Evolutionary conservation across 2,888 invertebrate species (phyloP), one percentile per base, ranked within the genome.

Genomic region (Lepetodrilus schrolli): DNA sequence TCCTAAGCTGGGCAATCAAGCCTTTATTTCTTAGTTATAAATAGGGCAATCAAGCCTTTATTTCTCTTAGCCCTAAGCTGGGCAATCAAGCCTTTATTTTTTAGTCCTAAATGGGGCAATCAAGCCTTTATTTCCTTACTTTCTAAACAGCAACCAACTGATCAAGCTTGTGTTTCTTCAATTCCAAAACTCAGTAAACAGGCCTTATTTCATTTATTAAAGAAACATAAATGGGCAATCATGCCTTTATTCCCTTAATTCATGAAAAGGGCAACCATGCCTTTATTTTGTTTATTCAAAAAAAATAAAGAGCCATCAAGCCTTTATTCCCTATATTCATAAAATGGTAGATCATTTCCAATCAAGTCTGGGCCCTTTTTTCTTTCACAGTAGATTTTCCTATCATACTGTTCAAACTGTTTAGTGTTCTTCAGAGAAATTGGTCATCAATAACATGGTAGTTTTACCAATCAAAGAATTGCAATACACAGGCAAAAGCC

Each of bases 71-170:
- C 17, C 17, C 5, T 20, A 23, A 4, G 21, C 4, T 30, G 23
- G 73, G 65, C 72, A 72, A 49, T 72, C 17, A 51, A 51, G 72
- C 73, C 65, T 74, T 74, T 68, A 74, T 74, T 76, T 30, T 51
- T 30, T 20, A 48, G 21, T 4, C 48, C 17, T 30, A 58, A 26
- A n/a, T 17, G 5, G 21, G 58, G 69, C 49, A 48, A 38, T 51
- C 30, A 13, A 69, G 47, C 73, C 68, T 69, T 69, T 51, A 69
- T 69, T 69, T 13, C n/a, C 37, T 26, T 10, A 34, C 17, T 21
- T 10, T 51, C 17, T 5, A 37, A 37, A 43, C 13, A 43, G n/a
- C 3, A 1, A 7, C 13, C 43, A 43, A 43, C 13, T 13, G 43
- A 17, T 13, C 13, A 17, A 43, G 8, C 17, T 43, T 43, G n/a